Percentiles rank a stretch among this genome's conserved stretches.
These are phyloP conservation scores for Gastracanthus pulcherrimus DNA, from an alignment of 2,888 invertebrate genomes.

Conservation along the genomic window DNA sequence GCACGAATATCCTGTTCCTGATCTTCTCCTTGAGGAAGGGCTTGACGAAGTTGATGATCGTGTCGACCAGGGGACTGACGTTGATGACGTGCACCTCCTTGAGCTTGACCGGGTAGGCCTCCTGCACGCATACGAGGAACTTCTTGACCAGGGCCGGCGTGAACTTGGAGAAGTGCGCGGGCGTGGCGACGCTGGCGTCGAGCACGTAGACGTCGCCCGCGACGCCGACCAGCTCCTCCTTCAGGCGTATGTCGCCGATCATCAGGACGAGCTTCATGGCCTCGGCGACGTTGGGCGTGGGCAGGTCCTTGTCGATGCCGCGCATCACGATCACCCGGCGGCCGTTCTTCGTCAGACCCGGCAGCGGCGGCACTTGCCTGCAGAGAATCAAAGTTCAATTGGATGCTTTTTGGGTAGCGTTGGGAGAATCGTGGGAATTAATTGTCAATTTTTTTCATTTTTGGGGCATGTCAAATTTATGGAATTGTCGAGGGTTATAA, in stretches of 20 bases:
- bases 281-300: constrained; percentile 86
- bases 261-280: constrained; percentile 90
- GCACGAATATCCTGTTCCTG: constrained; percentile 89
- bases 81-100: constrained; percentile 93
- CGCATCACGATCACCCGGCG: constrained; percentile 87
- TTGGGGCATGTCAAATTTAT: too few relatives aligned
- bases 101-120: constrained; percentile 92
- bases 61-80: constrained; percentile 89
- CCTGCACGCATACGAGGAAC: constrained; percentile 90
- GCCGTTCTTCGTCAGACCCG: constrained; percentile 89
- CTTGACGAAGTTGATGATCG: constrained; percentile 90
- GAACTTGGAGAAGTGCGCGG: constrained; percentile 90
- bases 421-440: too few relatives aligned
- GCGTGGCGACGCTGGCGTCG: constrained; percentile 88
- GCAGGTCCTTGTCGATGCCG: constrained; percentile 84
- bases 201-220: constrained; percentile 91
- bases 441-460: background rate
- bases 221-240: constrained; percentile 88
- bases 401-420: too few relatives aligned
- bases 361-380: constrained; percentile 89
- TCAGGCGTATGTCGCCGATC: constrained; percentile 90
- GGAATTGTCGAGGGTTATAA: too few relatives aligned
- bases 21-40: constrained; percentile 94
- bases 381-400: too few relatives aligned
- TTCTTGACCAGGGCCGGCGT: constrained; percentile 90